Conservation (phyloP, 2,113 vertebrate genomes). For the Aramus guarauna region DNA sequence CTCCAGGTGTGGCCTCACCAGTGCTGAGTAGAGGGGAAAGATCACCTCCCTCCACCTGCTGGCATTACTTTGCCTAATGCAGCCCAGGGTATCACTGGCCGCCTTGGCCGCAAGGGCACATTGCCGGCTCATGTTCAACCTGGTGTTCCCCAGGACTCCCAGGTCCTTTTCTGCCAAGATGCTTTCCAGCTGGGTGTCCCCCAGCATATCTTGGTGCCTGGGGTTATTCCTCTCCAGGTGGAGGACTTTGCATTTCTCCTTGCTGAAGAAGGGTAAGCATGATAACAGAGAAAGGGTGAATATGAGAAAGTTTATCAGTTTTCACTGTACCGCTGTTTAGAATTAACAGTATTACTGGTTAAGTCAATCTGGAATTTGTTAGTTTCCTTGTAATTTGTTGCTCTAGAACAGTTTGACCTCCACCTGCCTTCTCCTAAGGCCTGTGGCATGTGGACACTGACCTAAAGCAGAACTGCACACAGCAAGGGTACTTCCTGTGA, state of each 20-base stretch:
- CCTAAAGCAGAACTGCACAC: background rate
- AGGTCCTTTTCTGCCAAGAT: background rate
- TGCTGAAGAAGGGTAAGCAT: background rate
- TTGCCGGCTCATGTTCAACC: background rate
- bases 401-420: background rate
- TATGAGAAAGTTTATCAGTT: background rate
- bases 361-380: background rate
- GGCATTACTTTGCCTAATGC: background rate
- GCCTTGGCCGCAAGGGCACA: fast-evolving
- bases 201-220: too few species aligned
- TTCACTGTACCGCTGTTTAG: background rate
- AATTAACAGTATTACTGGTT: background rate
- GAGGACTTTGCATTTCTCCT: background rate
- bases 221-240: background rate
- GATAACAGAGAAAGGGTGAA: background rate
- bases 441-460: background rate
- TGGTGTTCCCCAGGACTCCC: background rate
- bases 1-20: background rate
- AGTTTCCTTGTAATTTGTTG: background rate
- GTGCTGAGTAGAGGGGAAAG: background rate
- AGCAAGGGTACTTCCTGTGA: background rate
- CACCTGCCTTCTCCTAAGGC: background rate
- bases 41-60: background rate
- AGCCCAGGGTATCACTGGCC: background rate
- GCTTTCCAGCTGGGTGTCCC: background rate